Conservation (phyloP, 2,113 vertebrate genomes). For the Paracanthobrama guichenoti region DNA sequence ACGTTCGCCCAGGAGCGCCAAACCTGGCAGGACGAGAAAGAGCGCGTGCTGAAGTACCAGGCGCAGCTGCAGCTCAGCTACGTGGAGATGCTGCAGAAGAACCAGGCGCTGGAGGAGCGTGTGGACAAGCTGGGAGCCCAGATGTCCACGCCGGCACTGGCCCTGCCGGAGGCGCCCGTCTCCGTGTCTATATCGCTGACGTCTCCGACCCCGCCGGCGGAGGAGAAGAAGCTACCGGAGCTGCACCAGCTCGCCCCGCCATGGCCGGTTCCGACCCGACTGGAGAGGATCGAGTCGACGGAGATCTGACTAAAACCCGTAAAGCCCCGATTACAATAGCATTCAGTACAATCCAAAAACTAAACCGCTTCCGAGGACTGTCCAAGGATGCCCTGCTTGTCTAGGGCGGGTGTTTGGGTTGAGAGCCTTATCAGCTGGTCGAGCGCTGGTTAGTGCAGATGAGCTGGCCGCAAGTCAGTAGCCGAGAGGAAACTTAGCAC, state of each 20-base stretch:
- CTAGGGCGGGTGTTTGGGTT: slow-evolving; percentile 51
- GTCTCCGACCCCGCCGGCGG: slow-evolving; percentile 55
- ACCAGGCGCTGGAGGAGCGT: slow-evolving; percentile 85
- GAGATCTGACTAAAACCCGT: slow-evolving; percentile 77
- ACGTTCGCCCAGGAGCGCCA: slow-evolving; percentile 84
- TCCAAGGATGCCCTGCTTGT: slow-evolving; percentile 61
- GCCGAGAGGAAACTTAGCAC: slow-evolving; percentile 42
- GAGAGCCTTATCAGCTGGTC: slow-evolving; percentile 51
- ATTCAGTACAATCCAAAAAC: slow-evolving; percentile 49
- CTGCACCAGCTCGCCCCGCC: slow-evolving; percentile 76
- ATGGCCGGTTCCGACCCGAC: slow-evolving; percentile 71
- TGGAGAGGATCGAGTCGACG: slow-evolving; percentile 86
- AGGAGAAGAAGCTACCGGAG: slow-evolving; percentile 78
- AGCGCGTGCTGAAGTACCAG: slow-evolving; percentile 88
- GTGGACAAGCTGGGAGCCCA: slow-evolving; percentile 74
- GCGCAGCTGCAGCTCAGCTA: slow-evolving; percentile 89
- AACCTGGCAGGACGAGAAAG: slow-evolving; percentile 88
- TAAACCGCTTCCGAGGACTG: slow-evolving; percentile 48
- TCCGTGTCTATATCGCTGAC: slow-evolving; percentile 40
- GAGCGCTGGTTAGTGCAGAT: slow-evolving; percentile 16
- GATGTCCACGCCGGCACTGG: slow-evolving; percentile 58
- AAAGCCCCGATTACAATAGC: slow-evolving; percentile 47
- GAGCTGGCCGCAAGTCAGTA: slow-evolving; percentile 47
- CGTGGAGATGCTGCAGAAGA: slow-evolving; percentile 91
- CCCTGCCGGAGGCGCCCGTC: slow-evolving; percentile 10